These are phyloP conservation scores for Leistus spinibarbis DNA, from an alignment of 2,888 invertebrate species.

Conservation along the genomic window DNA sequence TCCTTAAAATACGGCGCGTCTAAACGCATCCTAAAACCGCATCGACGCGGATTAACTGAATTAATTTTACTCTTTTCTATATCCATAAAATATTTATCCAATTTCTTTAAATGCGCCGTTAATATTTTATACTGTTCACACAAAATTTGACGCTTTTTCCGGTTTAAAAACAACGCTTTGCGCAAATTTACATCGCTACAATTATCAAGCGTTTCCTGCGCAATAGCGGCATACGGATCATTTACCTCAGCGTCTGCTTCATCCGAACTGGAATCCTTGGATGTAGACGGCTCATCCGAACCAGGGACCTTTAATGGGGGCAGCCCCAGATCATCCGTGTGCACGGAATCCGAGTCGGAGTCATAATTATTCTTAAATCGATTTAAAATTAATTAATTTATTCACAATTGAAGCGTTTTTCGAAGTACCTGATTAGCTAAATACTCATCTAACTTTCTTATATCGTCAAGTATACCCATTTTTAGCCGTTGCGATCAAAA, in stretches of 20 bases:
- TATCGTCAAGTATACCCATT: background rate
- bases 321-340: too few relatives aligned
- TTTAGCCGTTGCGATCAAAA: too few relatives aligned
- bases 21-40: constrained; percentile 27
- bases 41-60: background rate
- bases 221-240: background rate
- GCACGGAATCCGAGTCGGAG: background rate
- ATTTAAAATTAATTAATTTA: background rate
- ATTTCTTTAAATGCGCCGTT: background rate
- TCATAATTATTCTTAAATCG: background rate
- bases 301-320: too few relatives aligned
- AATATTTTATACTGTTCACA: background rate
- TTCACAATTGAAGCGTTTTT: background rate
- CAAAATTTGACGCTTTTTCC: constrained; percentile 17
- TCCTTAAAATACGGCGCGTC: constrained; percentile 74
- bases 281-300: background rate
- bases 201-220: background rate
- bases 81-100: background rate
- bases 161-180: constrained; percentile 9
- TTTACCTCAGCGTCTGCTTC: background rate
- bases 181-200: constrained; percentile 11
- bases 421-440: background rate
- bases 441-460: background rate
- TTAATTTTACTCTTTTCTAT: background rate
- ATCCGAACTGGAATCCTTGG: background rate